Percentiles rank a stretch among this genome's conserved stretches.
These are phyloP conservation scores for Vespertilio murinus DNA, from an alignment of 2,797 vertebrate species.

Conservation along the genomic window DNA sequence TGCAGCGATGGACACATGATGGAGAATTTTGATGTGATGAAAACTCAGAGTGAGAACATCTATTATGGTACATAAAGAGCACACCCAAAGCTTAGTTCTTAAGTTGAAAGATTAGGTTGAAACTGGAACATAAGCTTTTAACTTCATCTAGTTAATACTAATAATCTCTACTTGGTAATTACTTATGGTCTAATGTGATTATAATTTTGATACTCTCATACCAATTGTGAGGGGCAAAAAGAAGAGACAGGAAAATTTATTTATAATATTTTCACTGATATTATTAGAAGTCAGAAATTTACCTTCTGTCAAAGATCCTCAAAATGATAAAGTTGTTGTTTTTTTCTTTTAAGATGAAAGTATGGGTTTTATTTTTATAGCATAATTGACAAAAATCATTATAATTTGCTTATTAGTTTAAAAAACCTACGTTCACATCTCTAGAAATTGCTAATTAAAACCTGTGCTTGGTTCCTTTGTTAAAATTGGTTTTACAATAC, in stretches of 20 bases:
- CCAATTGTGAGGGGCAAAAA: neutral
- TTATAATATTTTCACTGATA: neutral
- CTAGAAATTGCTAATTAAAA: constrained; percentile 42
- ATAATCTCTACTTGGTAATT: neutral
- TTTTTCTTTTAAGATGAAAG: neutral
- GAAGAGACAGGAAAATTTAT: constrained; percentile 8
- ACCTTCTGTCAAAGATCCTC: neutral
- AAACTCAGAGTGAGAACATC: neutral
- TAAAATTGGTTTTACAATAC: constrained; percentile 24
- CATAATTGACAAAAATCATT: constrained; percentile 31
- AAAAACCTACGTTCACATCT: neutral
- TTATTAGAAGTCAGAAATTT: constrained; percentile 42
- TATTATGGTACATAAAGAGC: neutral
- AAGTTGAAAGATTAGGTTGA: constrained; percentile 17
- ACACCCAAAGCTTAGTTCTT: constrained; percentile 12
- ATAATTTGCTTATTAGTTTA: neutral
- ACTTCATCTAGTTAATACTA: neutral
- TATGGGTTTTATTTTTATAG: constrained; percentile 17
- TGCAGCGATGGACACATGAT: neutral
- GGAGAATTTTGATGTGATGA: neutral
- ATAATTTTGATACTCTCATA: constrained; percentile 7
- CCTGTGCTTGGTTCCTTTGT: constrained; percentile 4
- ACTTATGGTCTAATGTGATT: neutral
- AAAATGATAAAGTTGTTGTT: neutral
- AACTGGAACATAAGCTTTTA: neutral